Evolutionary conservation across 1,140 invertebrate genomes (phyloP).

Genomic region (Microplitis demolitor): DNA sequence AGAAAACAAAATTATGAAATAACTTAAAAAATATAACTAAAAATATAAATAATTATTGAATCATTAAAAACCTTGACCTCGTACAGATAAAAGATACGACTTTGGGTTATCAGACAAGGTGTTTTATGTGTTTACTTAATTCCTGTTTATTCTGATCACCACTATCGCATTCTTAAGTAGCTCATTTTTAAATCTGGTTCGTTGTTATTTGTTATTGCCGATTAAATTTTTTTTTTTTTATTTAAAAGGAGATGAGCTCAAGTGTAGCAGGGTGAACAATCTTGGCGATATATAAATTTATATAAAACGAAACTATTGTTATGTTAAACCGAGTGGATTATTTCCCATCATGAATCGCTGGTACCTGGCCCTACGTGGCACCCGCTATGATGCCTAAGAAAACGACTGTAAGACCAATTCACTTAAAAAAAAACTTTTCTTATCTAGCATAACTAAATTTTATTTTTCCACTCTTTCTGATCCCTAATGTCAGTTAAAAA

Average conservation of each 20-base stretch:
- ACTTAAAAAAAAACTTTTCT: background rate
- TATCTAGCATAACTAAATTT: background rate
- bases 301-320: slow-evolving; percentile 35
- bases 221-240: background rate
- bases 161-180: too few species aligned
- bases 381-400: slow-evolving; percentile 34
- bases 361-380: slow-evolving; percentile 51
- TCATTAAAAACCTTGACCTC: too few species aligned
- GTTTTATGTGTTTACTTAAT: too few species aligned
- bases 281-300: background rate
- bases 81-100: too few species aligned
- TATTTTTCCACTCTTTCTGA: background rate
- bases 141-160: too few species aligned
- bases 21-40: background rate
- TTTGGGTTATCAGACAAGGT: too few species aligned
- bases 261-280: background rate
- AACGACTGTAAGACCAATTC: slow-evolving; percentile 35
- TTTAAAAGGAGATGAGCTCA: too few species aligned
- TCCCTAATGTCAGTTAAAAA: too few species aligned
- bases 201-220: background rate
- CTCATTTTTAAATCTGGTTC: too few species aligned
- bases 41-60: too few species aligned
- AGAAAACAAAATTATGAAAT: background rate
- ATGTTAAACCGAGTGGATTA: slow-evolving; percentile 48
- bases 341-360: slow-evolving; percentile 45